Evolutionary conservation across 1,140 invertebrate species (phyloP).

Genomic region (Rhopalosiphum padi): DNA sequence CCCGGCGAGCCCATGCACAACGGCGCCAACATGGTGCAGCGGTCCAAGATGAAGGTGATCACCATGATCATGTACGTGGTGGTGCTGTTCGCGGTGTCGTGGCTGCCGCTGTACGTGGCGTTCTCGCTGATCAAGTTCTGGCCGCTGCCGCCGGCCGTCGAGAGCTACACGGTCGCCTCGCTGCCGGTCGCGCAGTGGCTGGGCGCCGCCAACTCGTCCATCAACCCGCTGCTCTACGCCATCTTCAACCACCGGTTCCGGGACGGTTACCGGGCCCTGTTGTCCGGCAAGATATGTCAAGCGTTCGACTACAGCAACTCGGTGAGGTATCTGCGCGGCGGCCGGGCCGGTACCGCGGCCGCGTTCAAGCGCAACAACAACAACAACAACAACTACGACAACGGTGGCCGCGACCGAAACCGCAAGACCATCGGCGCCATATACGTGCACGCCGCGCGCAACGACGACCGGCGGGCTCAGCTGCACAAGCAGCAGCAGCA

Average conservation of each 20-base stretch:
- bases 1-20: conserved; percentile 90
- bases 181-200: conserved; percentile 95
- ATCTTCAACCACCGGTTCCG: conserved; percentile 97
- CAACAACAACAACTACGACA: neutral
- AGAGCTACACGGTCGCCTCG: conserved; percentile 80
- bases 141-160: conserved; percentile 73
- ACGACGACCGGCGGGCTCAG: neutral
- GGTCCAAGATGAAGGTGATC: conserved; percentile 90
- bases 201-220: conserved; percentile 93
- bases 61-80: conserved; percentile 97
- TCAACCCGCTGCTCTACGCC: conserved; percentile 96
- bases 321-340: conserved; percentile 63
- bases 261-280: conserved; percentile 87
- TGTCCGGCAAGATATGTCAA: conserved; percentile 82
- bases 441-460: neutral
- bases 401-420: neutral
- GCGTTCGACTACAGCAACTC: conserved; percentile 82
- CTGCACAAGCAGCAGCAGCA: neutral
- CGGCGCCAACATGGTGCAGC: conserved; percentile 87
- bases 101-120: conserved; percentile 92
- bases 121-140: conserved; percentile 86
- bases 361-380: neutral
- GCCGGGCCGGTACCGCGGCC: neutral
- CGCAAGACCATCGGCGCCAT: conserved; percentile 43
- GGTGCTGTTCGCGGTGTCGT: conserved; percentile 94